A percentile compares a stretch with the other conserved stretches of the same genome.
Conservation (phyloP, 2,113 vertebrate genomes). For the Xenus cinereus region DNA sequence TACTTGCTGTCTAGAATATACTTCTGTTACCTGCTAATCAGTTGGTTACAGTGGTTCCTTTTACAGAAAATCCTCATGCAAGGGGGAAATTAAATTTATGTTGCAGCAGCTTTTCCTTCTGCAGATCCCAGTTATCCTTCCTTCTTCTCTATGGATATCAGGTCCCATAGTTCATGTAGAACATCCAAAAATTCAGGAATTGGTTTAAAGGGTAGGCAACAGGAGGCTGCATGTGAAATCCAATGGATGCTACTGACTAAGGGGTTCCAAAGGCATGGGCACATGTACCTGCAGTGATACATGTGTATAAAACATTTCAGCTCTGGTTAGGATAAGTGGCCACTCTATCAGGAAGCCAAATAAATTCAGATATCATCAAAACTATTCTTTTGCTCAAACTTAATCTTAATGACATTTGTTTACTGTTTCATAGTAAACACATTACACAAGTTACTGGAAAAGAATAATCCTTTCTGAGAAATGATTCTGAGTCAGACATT, state of each 20-base stretch:
- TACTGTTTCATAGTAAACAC: conserved; percentile 39
- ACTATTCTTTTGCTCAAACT: background rate
- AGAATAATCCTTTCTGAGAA: conserved; percentile 61
- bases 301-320: background rate
- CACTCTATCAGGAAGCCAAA: background rate
- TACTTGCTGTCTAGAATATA: background rate
- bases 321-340: background rate
- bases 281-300: background rate
- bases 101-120: background rate
- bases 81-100: background rate
- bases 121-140: background rate
- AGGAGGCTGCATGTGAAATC: background rate
- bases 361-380: background rate
- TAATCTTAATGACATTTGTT: conserved; percentile 20
- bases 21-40: background rate
- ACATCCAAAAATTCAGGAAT: background rate
- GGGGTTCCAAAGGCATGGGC: background rate
- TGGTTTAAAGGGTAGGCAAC: background rate
- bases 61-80: background rate
- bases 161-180: background rate
- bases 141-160: background rate
- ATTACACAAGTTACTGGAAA: conserved; percentile 48
- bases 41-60: background rate
- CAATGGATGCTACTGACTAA: background rate
- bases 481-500: conserved; percentile 50